Evolutionary conservation across 2,888 invertebrate genomes (phyloP).

Genomic region (Chalcosyrphus nemorum): DNA sequence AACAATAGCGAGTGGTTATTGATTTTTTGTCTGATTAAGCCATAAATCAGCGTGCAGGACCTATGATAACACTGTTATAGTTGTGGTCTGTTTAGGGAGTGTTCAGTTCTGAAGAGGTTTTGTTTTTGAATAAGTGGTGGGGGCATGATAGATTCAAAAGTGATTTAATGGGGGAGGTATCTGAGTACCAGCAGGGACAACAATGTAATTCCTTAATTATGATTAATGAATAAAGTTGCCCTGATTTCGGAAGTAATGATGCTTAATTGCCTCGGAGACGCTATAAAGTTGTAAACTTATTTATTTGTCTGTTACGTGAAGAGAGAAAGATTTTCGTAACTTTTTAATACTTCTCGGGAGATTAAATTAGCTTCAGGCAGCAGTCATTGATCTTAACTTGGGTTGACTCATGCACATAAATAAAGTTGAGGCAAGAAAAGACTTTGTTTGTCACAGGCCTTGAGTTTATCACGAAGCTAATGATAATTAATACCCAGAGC

Average conservation of each 20-base stretch:
- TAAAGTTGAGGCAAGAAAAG: neutral
- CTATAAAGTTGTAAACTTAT: neutral
- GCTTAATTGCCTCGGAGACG: neutral
- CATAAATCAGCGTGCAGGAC: constrained; percentile 31
- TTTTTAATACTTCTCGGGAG: neutral
- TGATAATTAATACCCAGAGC: no score
- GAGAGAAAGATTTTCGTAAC: neutral
- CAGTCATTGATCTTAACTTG: neutral
- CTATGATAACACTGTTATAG: neutral
- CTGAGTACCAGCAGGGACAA: neutral
- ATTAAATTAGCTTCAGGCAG: neutral
- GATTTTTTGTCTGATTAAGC: constrained; percentile 39
- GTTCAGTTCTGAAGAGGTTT: neutral
- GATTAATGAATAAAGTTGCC: neutral
- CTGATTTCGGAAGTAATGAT: neutral
- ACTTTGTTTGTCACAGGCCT: neutral
- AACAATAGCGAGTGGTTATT: constrained; percentile 19
- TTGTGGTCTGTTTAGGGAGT: neutral
- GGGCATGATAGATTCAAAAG: neutral
- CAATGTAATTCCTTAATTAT: neutral
- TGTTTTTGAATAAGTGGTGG: neutral
- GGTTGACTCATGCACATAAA: neutral
- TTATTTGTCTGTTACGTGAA: neutral
- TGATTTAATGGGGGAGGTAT: neutral
- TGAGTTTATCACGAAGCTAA: neutral